Base-by-base conservation (phyloP, 2,797 vertebrate genomes). In the Vipera latastei region DNA sequence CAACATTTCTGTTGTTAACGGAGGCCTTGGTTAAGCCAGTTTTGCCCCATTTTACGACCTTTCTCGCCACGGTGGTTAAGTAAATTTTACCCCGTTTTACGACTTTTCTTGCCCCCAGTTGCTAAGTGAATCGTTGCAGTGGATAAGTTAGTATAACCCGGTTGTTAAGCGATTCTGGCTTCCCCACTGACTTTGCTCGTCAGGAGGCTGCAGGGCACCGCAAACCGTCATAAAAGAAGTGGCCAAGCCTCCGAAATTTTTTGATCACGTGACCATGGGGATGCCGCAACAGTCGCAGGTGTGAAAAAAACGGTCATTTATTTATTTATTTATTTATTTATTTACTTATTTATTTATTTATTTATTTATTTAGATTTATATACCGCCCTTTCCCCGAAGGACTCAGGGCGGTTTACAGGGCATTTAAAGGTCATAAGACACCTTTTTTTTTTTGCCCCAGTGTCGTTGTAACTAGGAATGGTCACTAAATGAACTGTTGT, bases 201-300 rank as follows among this genome's bases (percentile, higher is more conserved):
- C 65, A 69, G n/a, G 32, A 53, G 65, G 5, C 14, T n/a, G 16
- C 63, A 14, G 55, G 55, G 14, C 12, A 56, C 55, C 1, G 55
- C 2, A 14, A 56, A 56, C 55, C 55, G 12, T 56, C 55, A 56
- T 56, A 56, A 56, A 56, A 56, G 14, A 14, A 69, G 13, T 69
- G n/a, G 13, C 28, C 28, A 14, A 69, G n/a, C 65, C 16, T 69
- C 14, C 13, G 14, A 6, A 16, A 32, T 32, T 16, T 69, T 16
- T 32, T 16, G 60, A 12, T 4, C 60, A 26, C 1, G 1, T 28
- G 65, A 32, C n/a, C n/a, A 1, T 1, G n/a, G 65, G 65, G 65
- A 6, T 32, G 63, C n/a, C 16, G 63, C 13, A 16, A 14, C 0
- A 0, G 28, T 69, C 0, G 5, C 32, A n/a, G 5, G 0, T 6